Percentiles rank a stretch among this genome's conserved stretches.
These are phyloP conservation scores for Illadopsis cleaveri DNA, from an alignment of 2,113 vertebrate genomes.

Conservation along the genomic window DNA sequence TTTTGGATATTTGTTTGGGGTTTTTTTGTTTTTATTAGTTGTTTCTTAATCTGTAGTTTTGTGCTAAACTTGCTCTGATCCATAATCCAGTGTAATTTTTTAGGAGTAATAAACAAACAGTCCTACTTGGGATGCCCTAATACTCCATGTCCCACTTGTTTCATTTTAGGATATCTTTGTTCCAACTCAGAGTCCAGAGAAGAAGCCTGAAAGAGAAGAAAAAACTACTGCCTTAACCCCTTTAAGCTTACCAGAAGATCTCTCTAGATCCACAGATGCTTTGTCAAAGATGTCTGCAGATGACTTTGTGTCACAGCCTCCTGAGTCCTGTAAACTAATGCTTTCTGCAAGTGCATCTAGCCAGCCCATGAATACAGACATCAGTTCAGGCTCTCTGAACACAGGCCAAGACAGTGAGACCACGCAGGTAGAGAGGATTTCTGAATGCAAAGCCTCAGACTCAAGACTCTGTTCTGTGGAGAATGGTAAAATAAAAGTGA, in stretches of 20 bases:
- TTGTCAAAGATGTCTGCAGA: constrained; percentile 39
- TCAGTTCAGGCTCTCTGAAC: constrained; percentile 31
- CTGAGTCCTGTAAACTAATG: constrained; percentile 74
- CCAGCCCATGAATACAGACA: constrained; percentile 36
- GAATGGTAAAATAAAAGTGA: not conserved
- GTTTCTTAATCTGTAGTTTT: not conserved
- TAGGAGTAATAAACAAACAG: not conserved
- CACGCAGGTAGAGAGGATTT: constrained; percentile 75
- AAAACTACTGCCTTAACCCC: constrained; percentile 26
- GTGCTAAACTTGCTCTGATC: not conserved
- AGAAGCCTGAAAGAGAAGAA: constrained; percentile 34
- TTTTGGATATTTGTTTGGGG: not conserved
- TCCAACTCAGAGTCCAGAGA: constrained; percentile 84
- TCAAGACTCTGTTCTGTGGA: constrained; percentile 11
- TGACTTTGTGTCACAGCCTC: constrained; percentile 38
- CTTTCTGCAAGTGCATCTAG: constrained; percentile 78
- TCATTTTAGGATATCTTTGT: constrained; percentile 88
- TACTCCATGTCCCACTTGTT: not conserved
- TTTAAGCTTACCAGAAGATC: constrained; percentile 32
- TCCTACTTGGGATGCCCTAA: not conserved
- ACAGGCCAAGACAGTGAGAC: constrained; percentile 76
- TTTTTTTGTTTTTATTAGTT: not conserved
- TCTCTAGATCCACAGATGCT: constrained; percentile 22
- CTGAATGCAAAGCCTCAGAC: not conserved
- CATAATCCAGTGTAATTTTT: not conserved